Percentiles rank a stretch among this genome's conserved stretches.
Conservation (phyloP, 2,797 vertebrate species). For the Crypturellus tataupa region DNA sequence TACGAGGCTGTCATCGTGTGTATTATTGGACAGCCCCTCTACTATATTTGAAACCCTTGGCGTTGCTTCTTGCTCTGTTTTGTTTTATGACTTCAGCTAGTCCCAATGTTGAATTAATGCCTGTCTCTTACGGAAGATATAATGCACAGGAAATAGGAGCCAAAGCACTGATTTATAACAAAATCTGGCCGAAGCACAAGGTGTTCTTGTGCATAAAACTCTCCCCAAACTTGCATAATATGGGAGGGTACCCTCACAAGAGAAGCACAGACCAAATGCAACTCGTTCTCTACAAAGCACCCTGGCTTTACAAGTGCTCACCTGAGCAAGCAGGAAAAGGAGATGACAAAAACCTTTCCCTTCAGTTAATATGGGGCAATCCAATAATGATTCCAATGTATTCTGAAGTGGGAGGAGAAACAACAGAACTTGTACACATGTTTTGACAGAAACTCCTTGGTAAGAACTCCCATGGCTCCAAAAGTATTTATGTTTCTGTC, state of each 20-base stretch:
- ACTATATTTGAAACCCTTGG: background rate
- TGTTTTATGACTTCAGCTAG: background rate
- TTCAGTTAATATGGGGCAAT: background rate
- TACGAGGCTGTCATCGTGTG: background rate
- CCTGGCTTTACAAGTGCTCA: background rate
- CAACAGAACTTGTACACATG: background rate
- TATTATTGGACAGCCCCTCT: background rate
- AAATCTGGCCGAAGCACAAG: background rate
- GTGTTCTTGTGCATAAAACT: background rate
- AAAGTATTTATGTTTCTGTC: background rate
- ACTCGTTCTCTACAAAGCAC: background rate
- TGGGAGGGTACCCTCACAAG: background rate
- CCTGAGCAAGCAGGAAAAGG: background rate
- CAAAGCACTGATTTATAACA: background rate
- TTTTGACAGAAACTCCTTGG: background rate
- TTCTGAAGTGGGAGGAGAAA: background rate
- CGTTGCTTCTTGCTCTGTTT: background rate
- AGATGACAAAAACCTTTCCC: background rate
- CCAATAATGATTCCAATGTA: background rate
- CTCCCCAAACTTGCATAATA: background rate
- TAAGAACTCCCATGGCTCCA: conserved; percentile 19
- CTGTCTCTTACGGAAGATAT: background rate
- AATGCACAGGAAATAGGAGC: background rate
- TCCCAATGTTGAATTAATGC: background rate
- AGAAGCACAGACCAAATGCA: background rate